phyloP scores from a whole-genome alignment of 1,140 invertebrate genomes.

The Neodiprion fabricii region DNA sequence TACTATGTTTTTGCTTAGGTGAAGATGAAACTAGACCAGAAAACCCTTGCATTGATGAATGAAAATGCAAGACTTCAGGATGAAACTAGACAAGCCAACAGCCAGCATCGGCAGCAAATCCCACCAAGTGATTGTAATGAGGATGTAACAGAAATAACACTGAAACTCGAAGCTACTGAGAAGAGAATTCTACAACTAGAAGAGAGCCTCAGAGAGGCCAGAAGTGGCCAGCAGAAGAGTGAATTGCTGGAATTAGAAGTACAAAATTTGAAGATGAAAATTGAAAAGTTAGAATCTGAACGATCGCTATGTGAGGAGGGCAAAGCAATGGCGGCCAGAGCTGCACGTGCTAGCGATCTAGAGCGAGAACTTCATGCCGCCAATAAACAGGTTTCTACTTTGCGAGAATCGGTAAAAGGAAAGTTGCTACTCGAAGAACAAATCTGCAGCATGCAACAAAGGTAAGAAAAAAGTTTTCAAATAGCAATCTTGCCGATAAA shows the following conservation, averaged over 20 bases:
- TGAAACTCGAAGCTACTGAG: constrained; percentile 40
- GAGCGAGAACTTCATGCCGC: constrained; percentile 50
- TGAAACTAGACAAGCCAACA: constrained; percentile 22
- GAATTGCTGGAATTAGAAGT: constrained; percentile 51
- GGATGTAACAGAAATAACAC: constrained; percentile 35
- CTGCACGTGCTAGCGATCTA: constrained; percentile 45
- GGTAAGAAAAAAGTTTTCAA: constrained; percentile 26
- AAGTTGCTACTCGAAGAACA: constrained; percentile 58
- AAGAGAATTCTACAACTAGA: constrained; percentile 44
- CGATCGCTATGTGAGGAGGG: constrained; percentile 48
- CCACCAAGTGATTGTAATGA: constrained; percentile 13
- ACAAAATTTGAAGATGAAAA: constrained; percentile 45
- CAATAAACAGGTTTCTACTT: constrained; percentile 40
- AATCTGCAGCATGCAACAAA: constrained; percentile 49
- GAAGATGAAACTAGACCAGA: constrained; percentile 49
- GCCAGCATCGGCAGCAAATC: constrained; percentile 21
- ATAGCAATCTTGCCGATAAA: not conserved
- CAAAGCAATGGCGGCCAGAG: constrained; percentile 42
- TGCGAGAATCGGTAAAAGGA: constrained; percentile 53
- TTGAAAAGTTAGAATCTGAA: constrained; percentile 50
- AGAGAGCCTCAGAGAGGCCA: constrained; percentile 42
- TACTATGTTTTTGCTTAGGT: constrained; percentile 32
- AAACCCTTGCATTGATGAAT: constrained; percentile 38
- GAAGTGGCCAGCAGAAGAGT: constrained; percentile 37
- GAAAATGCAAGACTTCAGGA: constrained; percentile 44